Evolutionary conservation across 2,113 vertebrate genomes (phyloP), one percentile per base, ranked within the genome.

Genomic region (Lucifuga dentata): DNA sequence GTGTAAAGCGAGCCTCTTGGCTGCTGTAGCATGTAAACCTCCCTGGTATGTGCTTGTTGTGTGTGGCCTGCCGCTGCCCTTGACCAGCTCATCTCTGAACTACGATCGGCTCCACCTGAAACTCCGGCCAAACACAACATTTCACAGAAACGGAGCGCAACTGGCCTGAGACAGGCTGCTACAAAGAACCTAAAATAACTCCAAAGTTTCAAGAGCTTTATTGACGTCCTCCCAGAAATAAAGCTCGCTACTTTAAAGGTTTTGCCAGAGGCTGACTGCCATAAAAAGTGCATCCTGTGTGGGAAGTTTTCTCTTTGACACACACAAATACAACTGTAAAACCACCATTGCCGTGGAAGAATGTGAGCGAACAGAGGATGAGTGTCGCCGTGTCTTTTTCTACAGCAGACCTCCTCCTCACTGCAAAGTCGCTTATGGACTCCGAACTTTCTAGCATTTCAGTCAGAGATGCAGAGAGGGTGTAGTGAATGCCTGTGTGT

Each of bases 401-500:
- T 68, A 17, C 78, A 17, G 20, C 49, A 48, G 74, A 20, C 39
- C 48, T 81, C 49, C 58, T 61, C 81, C 83, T 81, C 58, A 82
- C 74, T 76, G 81, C 74, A 76, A 86, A 86, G 85, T 87, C 84
- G 82, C 78, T 84, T 76, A 80, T 85, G 85, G 86, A 82, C 74
- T 71, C 68, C 55, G 61, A 78, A 76, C 39, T 53, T 83, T 89
- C 86, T 88, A 82, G 86, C 81, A 77, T 86, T 65, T 73, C 51
- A 40, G 86, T 60, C 74, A 78, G 72, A 73, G 77, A 68, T 66
- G 43, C 62, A 83, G 73, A 71, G 65, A 35, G 69, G 3, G 55
- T 36, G 63, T 44, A 49, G 67, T 46, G 58, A 59, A 55, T 58
- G 56, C 41, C 11, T 45, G 43, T 35, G 62, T 67, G 41, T 59